Evolutionary conservation across 1,140 invertebrate genomes (phyloP).

Genomic region (Globodera ellingtonae): DNA sequence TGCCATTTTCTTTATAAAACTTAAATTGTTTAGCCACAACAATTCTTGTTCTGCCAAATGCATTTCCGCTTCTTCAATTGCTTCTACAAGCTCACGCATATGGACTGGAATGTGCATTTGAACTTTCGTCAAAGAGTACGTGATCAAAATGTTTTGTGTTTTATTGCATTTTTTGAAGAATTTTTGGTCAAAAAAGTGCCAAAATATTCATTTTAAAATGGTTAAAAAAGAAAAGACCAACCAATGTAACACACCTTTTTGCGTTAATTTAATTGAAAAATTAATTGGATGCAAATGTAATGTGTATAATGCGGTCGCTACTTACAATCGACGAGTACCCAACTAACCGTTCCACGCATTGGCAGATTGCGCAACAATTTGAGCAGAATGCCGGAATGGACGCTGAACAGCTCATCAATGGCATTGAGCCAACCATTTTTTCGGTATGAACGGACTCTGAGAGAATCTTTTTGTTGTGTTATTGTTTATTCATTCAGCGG

Average conservation of each 20-base stretch:
- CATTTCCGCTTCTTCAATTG: background rate
- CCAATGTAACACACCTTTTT: too few species aligned
- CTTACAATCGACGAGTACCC: too few species aligned
- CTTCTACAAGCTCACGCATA: constrained; percentile 13
- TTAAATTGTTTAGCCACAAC: background rate
- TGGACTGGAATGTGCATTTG: constrained; percentile 28
- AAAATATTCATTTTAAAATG: too few species aligned
- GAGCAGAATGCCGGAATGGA: background rate
- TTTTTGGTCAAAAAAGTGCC: too few species aligned
- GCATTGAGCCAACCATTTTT: background rate
- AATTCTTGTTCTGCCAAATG: background rate
- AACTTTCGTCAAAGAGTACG: constrained; percentile 11
- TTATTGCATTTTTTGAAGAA: too few species aligned
- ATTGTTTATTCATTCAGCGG: background rate
- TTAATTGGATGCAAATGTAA: too few species aligned
- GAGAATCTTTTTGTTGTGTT: background rate
- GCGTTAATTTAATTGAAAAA: too few species aligned
- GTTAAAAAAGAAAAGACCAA: too few species aligned
- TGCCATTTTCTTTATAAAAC: too few species aligned
- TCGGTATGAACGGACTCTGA: background rate
- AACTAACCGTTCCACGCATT: background rate
- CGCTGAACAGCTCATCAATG: background rate
- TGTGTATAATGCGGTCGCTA: too few species aligned
- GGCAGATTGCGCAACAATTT: background rate
- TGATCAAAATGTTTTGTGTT: background rate